A percentile compares a stretch with the other conserved stretches of the same genome.
phyloP scores from a whole-genome alignment of 2,888 invertebrate genomes.

The Abscondita cerata region DNA sequence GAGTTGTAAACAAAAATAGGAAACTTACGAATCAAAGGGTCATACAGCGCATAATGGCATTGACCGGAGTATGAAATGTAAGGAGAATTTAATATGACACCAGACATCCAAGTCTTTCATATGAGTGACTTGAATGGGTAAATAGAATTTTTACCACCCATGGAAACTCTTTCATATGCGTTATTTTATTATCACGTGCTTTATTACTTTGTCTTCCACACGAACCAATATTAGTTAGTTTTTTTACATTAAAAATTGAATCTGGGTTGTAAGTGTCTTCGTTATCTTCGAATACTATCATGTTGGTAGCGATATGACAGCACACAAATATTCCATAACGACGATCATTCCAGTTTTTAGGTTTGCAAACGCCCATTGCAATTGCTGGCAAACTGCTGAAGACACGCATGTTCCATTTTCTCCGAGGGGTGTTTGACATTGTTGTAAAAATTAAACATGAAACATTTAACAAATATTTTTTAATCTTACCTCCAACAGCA shows the following conservation, averaged over 20 bases:
- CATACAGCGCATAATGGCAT: neutral
- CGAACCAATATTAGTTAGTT: neutral
- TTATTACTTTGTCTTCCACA: neutral
- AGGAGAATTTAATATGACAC: neutral
- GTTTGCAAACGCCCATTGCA: too few relatives aligned
- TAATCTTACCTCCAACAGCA: too few relatives aligned
- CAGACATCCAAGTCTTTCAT: neutral
- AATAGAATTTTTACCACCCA: neutral
- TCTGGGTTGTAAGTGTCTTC: neutral
- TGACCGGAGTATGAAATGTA: constrained; percentile 4
- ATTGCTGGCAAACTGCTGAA: neutral
- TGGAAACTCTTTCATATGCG: neutral
- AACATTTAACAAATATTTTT: neutral
- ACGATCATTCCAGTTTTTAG: neutral
- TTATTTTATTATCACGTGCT: neutral
- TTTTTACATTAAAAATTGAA: neutral
- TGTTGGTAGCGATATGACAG: neutral
- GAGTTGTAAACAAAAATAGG: neutral
- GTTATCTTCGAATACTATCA: neutral
- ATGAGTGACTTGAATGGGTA: neutral
- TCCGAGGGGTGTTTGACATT: neutral
- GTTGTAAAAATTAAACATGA: neutral
- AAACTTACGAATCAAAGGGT: neutral
- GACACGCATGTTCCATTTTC: neutral
- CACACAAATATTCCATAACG: neutral